These are phyloP conservation scores for Rhinolophus sinicus DNA, from an alignment of 2,113 vertebrate species.

Conservation along the genomic window DNA sequence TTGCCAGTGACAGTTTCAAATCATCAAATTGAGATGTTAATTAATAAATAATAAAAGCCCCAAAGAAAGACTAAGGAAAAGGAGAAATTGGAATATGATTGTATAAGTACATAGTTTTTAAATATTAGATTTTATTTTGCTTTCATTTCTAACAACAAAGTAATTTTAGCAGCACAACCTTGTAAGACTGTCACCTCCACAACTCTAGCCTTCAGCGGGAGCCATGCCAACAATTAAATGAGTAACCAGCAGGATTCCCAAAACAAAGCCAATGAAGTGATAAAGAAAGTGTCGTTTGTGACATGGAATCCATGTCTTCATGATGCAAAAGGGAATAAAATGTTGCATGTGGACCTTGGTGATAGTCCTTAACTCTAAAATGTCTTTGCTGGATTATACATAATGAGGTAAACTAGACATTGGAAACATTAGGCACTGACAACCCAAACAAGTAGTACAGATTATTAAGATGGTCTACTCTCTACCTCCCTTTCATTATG, in stretches of 20 bases:
- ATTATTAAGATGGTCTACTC: neutral
- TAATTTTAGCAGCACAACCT: neutral
- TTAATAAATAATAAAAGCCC: constrained; percentile 24
- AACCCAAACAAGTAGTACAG: neutral
- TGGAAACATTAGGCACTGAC: neutral
- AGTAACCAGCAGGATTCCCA: constrained; percentile 47
- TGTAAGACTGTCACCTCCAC: neutral
- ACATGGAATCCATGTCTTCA: constrained; percentile 1
- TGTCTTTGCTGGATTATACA: neutral
- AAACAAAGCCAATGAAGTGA: constrained; percentile 53
- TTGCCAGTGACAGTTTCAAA: constrained; percentile 36
- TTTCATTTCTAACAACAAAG: neutral
- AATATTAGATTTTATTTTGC: neutral
- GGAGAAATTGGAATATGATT: neutral
- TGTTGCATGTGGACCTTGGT: neutral
- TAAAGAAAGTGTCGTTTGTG: neutral
- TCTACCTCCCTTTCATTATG: neutral
- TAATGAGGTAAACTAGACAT: neutral
- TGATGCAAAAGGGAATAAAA: constrained; percentile 22
- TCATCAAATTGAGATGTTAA: constrained; percentile 44
- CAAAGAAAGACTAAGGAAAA: neutral
- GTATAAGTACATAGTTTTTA: neutral
- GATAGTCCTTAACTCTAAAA: neutral
- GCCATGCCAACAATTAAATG: constrained; percentile 56
- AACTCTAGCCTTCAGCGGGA: neutral